These are phyloP conservation scores for Neodontobutis hainanensis DNA, from an alignment of 2,113 vertebrate species.

Conservation along the genomic window DNA sequence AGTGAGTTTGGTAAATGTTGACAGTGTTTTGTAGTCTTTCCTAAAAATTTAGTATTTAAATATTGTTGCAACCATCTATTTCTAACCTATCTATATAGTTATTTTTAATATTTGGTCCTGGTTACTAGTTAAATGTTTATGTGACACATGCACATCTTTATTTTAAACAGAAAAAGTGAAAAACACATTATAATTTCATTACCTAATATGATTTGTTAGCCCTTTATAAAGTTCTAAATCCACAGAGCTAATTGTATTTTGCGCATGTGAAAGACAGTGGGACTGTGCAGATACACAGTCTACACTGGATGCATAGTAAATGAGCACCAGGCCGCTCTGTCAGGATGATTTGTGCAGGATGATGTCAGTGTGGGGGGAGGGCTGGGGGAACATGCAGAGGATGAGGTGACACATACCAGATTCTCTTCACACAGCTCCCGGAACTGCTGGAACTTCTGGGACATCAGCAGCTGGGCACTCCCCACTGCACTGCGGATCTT, in stretches of 20 bases:
- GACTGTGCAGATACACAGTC: slow-evolving; percentile 43
- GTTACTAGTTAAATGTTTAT: too few relatives aligned
- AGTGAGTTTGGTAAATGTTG: neutral
- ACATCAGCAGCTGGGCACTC: slow-evolving; percentile 95
- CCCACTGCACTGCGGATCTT: slow-evolving; percentile 98
- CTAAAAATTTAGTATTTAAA: neutral
- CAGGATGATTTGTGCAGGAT: slow-evolving; percentile 76
- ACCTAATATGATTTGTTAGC: too few relatives aligned
- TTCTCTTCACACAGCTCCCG: slow-evolving; percentile 97
- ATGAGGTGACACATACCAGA: slow-evolving; percentile 88
- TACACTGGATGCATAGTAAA: slow-evolving; percentile 63
- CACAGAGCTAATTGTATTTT: slow-evolving; percentile 13
- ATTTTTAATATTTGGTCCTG: too few relatives aligned
- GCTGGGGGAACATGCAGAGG: slow-evolving; percentile 57
- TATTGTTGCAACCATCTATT: too few relatives aligned
- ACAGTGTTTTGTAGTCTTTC: neutral
- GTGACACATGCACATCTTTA: too few relatives aligned
- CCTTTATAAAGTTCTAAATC: neutral
- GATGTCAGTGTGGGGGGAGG: slow-evolving; percentile 64
- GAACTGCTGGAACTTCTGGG: slow-evolving; percentile 98
- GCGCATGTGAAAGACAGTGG: slow-evolving; percentile 32
- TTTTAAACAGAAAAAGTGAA: too few relatives aligned
- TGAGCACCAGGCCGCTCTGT: slow-evolving; percentile 56
- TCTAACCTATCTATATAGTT: too few relatives aligned
- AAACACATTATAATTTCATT: too few relatives aligned